These are phyloP conservation scores for Xiphias gladius DNA, from an alignment of 2,113 vertebrate species.

Conservation along the genomic window DNA sequence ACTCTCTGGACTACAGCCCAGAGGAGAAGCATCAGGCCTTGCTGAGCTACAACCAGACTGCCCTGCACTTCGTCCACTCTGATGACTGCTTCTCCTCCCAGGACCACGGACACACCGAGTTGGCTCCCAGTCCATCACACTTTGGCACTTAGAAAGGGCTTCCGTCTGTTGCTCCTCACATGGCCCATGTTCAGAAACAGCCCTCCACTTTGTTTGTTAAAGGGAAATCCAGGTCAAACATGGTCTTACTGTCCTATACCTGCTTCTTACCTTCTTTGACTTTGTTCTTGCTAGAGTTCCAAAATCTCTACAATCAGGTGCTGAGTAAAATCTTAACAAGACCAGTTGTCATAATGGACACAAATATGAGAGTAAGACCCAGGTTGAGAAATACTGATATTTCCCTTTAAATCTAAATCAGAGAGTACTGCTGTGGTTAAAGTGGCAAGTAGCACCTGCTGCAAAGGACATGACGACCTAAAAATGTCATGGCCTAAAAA, in stretches of 20 bases:
- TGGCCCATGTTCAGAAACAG: conserved; percentile 53
- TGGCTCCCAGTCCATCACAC: conserved; percentile 28
- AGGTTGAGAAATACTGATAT: conserved; percentile 7
- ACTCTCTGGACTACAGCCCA: conserved; percentile 87
- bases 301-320: not conserved
- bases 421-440: conserved; percentile 10
- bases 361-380: not conserved
- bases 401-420: conserved; percentile 18
- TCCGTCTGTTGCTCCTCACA: conserved; percentile 22
- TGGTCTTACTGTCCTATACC: not conserved
- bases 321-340: not conserved
- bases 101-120: conserved; percentile 72
- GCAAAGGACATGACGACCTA: not conserved
- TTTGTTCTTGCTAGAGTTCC: not conserved
- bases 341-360: not conserved
- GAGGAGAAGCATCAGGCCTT: conserved; percentile 88
- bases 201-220: conserved; percentile 5
- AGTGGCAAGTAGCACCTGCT: not conserved
- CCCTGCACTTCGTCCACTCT: conserved; percentile 81
- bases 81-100: conserved; percentile 82
- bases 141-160: conserved; percentile 66
- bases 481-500: conserved; percentile 24
- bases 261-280: not conserved
- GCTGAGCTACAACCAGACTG: conserved; percentile 87
- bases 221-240: conserved; percentile 17